Base-by-base conservation (phyloP, 2,888 invertebrate species). In the Drosophila nr. perissopoda region DNA sequence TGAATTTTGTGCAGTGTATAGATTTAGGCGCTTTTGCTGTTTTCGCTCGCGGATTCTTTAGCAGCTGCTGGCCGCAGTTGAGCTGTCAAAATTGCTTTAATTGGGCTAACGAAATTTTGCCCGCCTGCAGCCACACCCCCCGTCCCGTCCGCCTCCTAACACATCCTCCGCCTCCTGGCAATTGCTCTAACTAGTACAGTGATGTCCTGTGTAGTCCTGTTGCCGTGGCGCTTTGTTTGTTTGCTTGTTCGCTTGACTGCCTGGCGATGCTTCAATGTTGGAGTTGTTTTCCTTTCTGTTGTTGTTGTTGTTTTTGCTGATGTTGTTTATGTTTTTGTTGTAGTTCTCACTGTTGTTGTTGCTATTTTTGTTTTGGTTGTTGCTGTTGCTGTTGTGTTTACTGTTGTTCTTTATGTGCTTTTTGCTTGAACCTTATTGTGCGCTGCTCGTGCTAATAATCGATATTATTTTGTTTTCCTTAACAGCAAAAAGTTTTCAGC, bases 381-480 rank as follows among this genome's bases (percentile, higher is more conserved):
- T 68, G 59, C 36, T 64, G 57, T 27, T 49, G 51, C 34, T 60
- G 25, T 40, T 48, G 69, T 10, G 29, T 46, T 48, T 70, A 48
- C n/a, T 64, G 58, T 49, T 68, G 60, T 63, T 70, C 63, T 70
- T 88, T 75, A 73, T 88, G 72, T 59, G 78, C 60, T 66, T 58
- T 74, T 66, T 70, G 68, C 49, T 67, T 57, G 42, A 16, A 54
- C 36, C 31, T 27, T 59, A 61, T 68, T 74, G 67, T 80, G 56
- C 67, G 62, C 53, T 38, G 42, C 34, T 76, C 70, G 81, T 81
- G 83, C 76, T 85, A 83, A 90, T 87, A 87, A 87, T 87, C 88
- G 87, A 87, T 87, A 88, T 88, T 85, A 87, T 90, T 88, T 77
- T 90, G 81, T 90, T 87, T 86, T 83, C 74, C 62, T 69, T 77